These are phyloP conservation scores for Lacerta agilis DNA, from an alignment of 2,797 vertebrate genomes.

Conservation along the genomic window DNA sequence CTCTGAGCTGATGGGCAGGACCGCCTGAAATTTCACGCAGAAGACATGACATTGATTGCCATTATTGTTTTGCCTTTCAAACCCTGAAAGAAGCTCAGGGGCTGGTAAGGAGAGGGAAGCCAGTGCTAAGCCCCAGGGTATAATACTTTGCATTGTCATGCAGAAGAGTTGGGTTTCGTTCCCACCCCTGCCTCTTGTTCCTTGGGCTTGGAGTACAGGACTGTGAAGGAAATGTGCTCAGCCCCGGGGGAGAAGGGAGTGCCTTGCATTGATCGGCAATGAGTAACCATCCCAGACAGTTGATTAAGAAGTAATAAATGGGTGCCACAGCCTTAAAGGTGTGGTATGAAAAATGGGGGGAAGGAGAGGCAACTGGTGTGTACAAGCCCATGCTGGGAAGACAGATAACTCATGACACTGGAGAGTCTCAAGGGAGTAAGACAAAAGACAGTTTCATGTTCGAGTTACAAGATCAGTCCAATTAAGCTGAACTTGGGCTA, in stretches of 20 bases:
- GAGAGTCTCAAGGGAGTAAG: slow-evolving; percentile 7
- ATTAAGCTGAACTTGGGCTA: slow-evolving; percentile 14
- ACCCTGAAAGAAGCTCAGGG: background rate
- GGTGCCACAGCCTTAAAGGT: slow-evolving; percentile 39
- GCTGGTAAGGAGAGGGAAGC: slow-evolving; percentile 21
- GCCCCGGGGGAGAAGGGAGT: slow-evolving; percentile 41
- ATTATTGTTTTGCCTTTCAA: slow-evolving; percentile 2
- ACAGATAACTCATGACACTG: slow-evolving; percentile 19
- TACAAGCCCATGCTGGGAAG: slow-evolving; percentile 1
- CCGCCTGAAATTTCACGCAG: background rate
- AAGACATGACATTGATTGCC: background rate
- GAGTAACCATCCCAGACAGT: slow-evolving; percentile 38
- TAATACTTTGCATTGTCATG: slow-evolving; percentile 38
- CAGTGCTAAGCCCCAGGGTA: slow-evolving; percentile 17
- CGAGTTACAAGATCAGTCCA: background rate
- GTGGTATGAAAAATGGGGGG: slow-evolving; percentile 25
- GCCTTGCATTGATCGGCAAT: slow-evolving; percentile 43
- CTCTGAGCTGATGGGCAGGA: background rate
- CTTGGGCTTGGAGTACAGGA: slow-evolving; percentile 24
- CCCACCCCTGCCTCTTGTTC: slow-evolving; percentile 36
- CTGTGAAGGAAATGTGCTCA: slow-evolving; percentile 29
- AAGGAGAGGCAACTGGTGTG: slow-evolving; percentile 8
- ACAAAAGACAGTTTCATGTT: slow-evolving; percentile 18
- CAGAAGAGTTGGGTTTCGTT: slow-evolving; percentile 38
- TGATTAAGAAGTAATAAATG: slow-evolving; percentile 47